Conservation (phyloP, 2,888 invertebrate species). For the Lasioglossum zephyrum region DNA sequence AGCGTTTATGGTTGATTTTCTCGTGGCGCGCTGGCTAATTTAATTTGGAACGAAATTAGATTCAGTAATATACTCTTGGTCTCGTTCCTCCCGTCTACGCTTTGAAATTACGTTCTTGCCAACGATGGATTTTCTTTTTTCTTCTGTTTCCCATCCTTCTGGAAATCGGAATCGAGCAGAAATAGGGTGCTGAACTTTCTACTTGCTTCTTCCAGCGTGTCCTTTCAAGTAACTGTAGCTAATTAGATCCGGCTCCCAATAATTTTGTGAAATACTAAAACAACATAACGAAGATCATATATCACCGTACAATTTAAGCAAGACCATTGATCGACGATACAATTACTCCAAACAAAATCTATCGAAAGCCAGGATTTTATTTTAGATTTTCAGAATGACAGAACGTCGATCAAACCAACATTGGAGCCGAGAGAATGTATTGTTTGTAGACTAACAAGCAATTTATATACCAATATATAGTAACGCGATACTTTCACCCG, state of each 20-base stretch:
- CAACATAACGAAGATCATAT: too few relatives aligned
- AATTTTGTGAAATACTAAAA: not conserved
- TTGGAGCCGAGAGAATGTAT: not conserved
- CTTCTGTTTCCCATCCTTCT: not conserved
- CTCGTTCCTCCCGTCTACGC: not conserved
- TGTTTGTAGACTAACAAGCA: not conserved
- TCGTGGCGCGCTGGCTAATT: slow-evolving; percentile 41
- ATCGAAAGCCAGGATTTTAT: not conserved
- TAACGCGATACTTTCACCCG: not conserved
- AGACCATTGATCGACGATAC: not conserved
- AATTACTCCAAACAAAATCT: not conserved
- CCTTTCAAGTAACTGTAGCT: not conserved
- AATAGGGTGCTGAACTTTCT: not conserved
- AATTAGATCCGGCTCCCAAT: not conserved
- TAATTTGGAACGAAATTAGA: slow-evolving; percentile 46
- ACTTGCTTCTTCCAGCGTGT: not conserved
- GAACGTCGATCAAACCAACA: not conserved
- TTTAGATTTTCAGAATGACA: too few relatives aligned
- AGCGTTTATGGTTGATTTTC: slow-evolving; percentile 49
- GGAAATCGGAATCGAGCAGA: slow-evolving; percentile 12
- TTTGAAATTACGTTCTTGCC: slow-evolving; percentile 12
- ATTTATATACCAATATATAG: not conserved
- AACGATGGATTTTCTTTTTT: slow-evolving; percentile 16
- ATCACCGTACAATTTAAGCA: not conserved
- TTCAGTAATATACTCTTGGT: slow-evolving; percentile 47